These are phyloP conservation scores for Salticus scenicus DNA, from an alignment of 2,888 invertebrate species.

Conservation along the genomic window DNA sequence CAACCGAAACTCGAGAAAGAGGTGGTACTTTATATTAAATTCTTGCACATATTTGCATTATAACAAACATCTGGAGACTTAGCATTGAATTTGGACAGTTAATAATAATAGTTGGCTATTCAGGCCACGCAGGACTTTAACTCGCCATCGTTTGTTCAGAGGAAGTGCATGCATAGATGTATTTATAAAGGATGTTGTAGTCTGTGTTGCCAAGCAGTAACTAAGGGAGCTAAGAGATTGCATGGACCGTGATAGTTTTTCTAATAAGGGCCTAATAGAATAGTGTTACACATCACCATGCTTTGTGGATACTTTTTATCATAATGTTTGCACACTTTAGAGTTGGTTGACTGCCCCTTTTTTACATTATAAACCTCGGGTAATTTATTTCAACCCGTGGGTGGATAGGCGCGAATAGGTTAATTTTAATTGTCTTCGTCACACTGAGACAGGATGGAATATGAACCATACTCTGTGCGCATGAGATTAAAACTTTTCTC, in stretches of 20 bases:
- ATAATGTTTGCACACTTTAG: not conserved
- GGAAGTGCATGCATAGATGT: slow-evolving; percentile 17
- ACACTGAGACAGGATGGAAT: slow-evolving; percentile 7
- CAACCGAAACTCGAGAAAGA: not conserved
- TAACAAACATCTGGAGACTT: not conserved
- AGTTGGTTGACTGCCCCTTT: slow-evolving; percentile 1
- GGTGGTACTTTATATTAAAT: not conserved
- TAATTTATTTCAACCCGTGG: slow-evolving; percentile 15
- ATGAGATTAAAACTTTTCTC: not conserved
- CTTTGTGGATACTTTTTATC: not conserved
- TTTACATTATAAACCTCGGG: not conserved
- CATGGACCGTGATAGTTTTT: not conserved
- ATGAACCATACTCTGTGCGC: not conserved
- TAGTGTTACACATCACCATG: not conserved
- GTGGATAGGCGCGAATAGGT: slow-evolving; percentile 6
- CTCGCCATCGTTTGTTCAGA: not conserved
- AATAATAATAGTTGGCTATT: not conserved
- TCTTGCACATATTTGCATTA: not conserved
- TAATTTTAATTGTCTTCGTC: slow-evolving; percentile 9
- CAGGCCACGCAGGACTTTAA: not conserved
- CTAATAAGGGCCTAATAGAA: not conserved
- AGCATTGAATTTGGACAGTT: no score
- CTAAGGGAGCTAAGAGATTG: not conserved
- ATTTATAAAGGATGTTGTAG: slow-evolving; percentile 13
- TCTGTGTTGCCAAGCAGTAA: slow-evolving; percentile 12